phyloP scores from a whole-genome alignment of 1,140 invertebrate species.

The Anastatus disparis region DNA sequence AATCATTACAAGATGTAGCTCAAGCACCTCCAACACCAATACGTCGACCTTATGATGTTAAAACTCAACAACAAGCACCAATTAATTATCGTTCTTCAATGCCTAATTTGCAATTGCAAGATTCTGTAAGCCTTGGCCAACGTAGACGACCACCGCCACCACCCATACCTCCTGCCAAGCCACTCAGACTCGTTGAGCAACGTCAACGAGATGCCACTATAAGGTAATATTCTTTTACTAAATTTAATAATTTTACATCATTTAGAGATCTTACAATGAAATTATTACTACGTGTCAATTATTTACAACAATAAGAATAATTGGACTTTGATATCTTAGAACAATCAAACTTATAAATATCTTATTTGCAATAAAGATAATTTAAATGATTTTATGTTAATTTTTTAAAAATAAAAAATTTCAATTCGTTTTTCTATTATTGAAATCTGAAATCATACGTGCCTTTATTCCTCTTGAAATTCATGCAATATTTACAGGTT shows the following conservation, averaged over 20 bases:
- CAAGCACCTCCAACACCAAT: slow-evolving; percentile 36
- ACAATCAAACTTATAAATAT: no score
- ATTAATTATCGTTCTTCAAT: slow-evolving; percentile 75
- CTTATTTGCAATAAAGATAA: no score
- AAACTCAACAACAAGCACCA: slow-evolving; percentile 47
- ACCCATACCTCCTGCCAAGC: slow-evolving; percentile 67
- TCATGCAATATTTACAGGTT: no score
- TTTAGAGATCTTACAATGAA: no score
- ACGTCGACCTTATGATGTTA: slow-evolving; percentile 30
- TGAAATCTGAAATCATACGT: no score
- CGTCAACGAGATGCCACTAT: slow-evolving; percentile 65
- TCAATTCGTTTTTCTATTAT: no score
- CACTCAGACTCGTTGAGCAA: slow-evolving; percentile 62
- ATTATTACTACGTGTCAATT: no score
- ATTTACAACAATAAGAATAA: not conserved
- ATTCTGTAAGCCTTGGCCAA: slow-evolving; percentile 47
- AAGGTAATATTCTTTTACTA: slow-evolving; percentile 52
- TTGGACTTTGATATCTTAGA: no score
- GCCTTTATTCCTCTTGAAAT: no score
- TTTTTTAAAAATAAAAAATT: no score
- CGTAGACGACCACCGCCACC: slow-evolving; percentile 63
- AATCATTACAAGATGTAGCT: slow-evolving; percentile 61
- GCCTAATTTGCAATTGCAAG: slow-evolving; percentile 73
- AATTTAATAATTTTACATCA: no score
- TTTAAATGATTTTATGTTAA: not conserved